Conservation (phyloP, 1,140 invertebrate genomes). For the Ganaspis sp. region DNA sequence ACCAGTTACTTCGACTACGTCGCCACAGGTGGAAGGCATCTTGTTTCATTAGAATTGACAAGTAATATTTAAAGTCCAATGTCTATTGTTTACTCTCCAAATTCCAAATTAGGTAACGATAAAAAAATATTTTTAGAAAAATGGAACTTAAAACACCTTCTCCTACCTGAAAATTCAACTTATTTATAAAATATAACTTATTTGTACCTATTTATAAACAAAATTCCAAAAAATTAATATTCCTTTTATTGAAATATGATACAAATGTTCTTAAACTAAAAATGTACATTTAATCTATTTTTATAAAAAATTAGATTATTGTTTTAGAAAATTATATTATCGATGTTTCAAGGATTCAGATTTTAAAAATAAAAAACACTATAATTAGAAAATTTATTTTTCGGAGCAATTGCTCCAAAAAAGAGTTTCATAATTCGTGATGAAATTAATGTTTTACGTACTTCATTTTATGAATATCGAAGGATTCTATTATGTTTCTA, state of each 20-base stretch:
- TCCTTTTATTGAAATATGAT: too few species aligned
- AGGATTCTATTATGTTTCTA: background rate
- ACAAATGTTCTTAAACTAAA: too few species aligned
- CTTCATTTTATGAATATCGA: background rate
- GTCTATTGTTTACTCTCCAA: constrained; percentile 23
- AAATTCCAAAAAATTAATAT: too few species aligned
- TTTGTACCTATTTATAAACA: too few species aligned
- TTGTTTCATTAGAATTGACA: constrained; percentile 44
- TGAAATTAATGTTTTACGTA: background rate
- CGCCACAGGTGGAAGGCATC: constrained; percentile 70
- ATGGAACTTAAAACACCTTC: background rate
- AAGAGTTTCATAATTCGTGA: background rate
- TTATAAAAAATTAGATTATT: too few species aligned
- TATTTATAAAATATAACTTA: too few species aligned
- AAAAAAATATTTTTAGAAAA: constrained; percentile 20
- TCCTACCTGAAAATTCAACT: constrained; percentile 33
- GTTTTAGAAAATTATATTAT: too few species aligned
- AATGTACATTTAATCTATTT: too few species aligned
- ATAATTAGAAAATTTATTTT: too few species aligned
- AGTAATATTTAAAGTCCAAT: constrained; percentile 19
- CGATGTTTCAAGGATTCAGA: too few species aligned
- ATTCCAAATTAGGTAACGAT: constrained; percentile 40
- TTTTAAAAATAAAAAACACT: too few species aligned
- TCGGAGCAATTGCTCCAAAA: constrained; percentile 1
- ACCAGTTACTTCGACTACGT: constrained; percentile 65